Percentiles rank a stretch among this genome's conserved stretches.
Conservation (phyloP, 2,113 vertebrate species). For the Marmota monax region DNA sequence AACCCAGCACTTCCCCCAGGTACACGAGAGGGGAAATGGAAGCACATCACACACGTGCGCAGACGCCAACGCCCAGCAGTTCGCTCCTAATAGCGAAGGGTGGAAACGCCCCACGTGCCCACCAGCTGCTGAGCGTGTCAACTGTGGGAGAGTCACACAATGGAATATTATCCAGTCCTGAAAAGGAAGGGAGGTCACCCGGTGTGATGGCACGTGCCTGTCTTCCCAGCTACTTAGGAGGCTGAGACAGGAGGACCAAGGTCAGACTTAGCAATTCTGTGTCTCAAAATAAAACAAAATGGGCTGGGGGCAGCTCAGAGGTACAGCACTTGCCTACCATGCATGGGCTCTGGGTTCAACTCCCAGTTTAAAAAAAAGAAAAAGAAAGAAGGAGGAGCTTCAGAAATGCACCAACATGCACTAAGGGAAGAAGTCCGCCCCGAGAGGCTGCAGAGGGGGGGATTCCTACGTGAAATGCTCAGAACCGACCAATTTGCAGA, state of each 20-base stretch:
- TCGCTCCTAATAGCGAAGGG: not conserved
- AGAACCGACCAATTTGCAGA: too few relatives aligned
- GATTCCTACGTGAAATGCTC: not conserved
- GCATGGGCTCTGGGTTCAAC: not conserved
- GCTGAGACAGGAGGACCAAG: not conserved
- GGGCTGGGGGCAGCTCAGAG: not conserved
- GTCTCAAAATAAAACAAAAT: not conserved
- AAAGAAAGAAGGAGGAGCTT: too few relatives aligned
- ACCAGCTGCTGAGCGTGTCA: too few relatives aligned
- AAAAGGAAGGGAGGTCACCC: not conserved
- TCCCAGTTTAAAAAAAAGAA: too few relatives aligned
- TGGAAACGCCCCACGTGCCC: not conserved
- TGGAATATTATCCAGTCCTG: not conserved
- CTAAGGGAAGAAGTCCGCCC: not conserved
- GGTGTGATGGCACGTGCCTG: not conserved
- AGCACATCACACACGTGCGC: fast-evolving
- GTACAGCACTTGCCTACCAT: not conserved
- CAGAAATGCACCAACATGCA: fast-evolving
- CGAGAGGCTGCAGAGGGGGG: fast-evolving
- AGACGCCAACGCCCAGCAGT: not conserved
- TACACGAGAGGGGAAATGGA: not conserved
- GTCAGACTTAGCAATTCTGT: not conserved
- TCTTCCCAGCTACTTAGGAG: not conserved
- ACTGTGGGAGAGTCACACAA: fast-evolving
- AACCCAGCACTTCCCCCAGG: not conserved